phyloP scores from a whole-genome alignment of 1,140 invertebrate species.

The Idris sp. region DNA sequence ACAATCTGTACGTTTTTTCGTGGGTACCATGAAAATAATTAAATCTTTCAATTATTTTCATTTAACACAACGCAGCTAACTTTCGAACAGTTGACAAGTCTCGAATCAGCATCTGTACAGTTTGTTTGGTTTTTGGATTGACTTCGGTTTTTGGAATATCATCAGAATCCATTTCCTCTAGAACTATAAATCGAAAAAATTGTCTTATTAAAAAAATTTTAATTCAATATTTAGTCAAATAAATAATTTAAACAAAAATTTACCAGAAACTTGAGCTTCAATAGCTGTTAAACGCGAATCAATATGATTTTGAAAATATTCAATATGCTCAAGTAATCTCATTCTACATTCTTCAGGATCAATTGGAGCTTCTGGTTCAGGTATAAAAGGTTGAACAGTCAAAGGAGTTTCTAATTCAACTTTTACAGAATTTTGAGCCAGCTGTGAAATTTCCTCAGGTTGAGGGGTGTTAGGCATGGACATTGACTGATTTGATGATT shows the following conservation, averaged over 20 bases:
- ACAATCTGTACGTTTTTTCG: too few relatives aligned
- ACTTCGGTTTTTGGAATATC: slow-evolving; percentile 69
- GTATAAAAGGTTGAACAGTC: slow-evolving; percentile 76
- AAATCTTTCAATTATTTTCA: slow-evolving; percentile 1
- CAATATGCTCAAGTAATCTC: slow-evolving; percentile 87
- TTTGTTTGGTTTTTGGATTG: slow-evolving; percentile 78
- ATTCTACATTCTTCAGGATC: slow-evolving; percentile 87
- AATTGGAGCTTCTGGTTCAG: slow-evolving; percentile 89
- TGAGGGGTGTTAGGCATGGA: slow-evolving; percentile 45
- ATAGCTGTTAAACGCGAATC: slow-evolving; percentile 85
- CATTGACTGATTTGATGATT: slow-evolving; percentile 51
- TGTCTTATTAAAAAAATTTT: too few relatives aligned
- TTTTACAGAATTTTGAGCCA: slow-evolving; percentile 34
- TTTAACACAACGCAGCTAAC: slow-evolving; percentile 75
- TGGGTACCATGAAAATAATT: not conserved
- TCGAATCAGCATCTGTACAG: slow-evolving; percentile 79
- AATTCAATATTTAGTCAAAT: too few relatives aligned
- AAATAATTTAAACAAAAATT: too few relatives aligned
- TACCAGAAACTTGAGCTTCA: slow-evolving; percentile 87
- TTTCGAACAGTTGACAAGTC: slow-evolving; percentile 79
- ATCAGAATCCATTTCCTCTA: slow-evolving; percentile 76
- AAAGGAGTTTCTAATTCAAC: slow-evolving; percentile 56
- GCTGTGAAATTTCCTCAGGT: slow-evolving; percentile 26
- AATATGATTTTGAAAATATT: slow-evolving; percentile 85
- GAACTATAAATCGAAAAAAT: slow-evolving; percentile 36